Evolutionary conservation across 2,797 vertebrate genomes (phyloP).

Genomic region (Hippopotamyrus pictus): DNA sequence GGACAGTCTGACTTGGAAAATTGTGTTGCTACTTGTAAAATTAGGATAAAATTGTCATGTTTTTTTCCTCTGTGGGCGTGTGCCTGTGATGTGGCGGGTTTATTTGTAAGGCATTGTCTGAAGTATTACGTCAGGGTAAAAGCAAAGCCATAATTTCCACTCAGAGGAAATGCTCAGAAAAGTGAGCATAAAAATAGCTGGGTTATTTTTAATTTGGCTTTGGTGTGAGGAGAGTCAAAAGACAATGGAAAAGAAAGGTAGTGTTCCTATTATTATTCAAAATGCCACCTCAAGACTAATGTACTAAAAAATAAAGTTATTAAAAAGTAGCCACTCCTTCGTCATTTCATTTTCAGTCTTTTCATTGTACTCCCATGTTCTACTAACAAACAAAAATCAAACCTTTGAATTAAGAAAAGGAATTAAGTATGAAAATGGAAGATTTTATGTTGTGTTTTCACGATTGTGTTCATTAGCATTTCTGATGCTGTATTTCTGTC

Average conservation of each 20-base stretch:
- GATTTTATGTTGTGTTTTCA: background rate
- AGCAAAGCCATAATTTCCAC: slow-evolving; percentile 4
- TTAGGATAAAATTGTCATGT: background rate
- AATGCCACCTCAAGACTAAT: background rate
- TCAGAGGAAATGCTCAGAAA: background rate
- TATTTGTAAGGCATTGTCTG: background rate
- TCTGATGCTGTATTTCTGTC: background rate
- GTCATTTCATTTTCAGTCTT: background rate
- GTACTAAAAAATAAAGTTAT: background rate
- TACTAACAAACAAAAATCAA: background rate
- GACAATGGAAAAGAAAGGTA: background rate
- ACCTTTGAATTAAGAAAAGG: background rate
- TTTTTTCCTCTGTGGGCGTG: background rate
- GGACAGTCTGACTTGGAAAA: background rate
- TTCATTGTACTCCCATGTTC: background rate
- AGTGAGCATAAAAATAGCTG: background rate
- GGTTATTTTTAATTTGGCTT: slow-evolving; percentile 12
- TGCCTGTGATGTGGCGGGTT: background rate
- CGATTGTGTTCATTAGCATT: background rate
- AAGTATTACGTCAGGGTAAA: background rate
- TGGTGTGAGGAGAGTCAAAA: background rate
- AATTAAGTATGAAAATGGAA: background rate
- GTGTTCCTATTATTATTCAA: background rate
- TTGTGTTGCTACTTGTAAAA: background rate
- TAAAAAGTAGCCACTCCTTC: background rate